Percentiles rank a stretch among this genome's conserved stretches.
phyloP scores from a whole-genome alignment of 2,888 invertebrate species.

The Ceramica pisi region DNA sequence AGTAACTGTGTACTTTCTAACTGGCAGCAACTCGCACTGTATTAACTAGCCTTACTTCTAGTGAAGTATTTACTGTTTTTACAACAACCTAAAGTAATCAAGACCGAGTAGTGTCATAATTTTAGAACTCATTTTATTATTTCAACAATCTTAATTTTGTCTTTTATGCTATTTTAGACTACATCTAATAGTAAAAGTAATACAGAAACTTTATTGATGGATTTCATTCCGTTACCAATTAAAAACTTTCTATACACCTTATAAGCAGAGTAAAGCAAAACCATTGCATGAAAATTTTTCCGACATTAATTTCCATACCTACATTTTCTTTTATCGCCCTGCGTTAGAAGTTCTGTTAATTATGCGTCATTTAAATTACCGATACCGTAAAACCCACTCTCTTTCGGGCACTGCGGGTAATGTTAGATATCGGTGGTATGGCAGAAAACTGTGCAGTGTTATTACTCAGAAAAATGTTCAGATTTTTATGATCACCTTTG shows the following conservation, averaged over 20 bases:
- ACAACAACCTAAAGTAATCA: no score
- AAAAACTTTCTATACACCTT: not conserved
- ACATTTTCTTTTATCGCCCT: constrained; percentile 34
- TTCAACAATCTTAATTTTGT: no score
- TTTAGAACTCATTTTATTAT: no score
- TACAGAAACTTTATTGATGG: not conserved
- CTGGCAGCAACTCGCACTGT: no score
- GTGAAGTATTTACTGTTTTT: no score
- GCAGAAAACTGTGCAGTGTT: constrained; percentile 41
- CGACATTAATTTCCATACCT: constrained; percentile 4
- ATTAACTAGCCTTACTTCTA: no score
- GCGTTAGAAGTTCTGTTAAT: constrained; percentile 47
- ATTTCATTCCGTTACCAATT: not conserved
- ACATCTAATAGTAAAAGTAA: no score
- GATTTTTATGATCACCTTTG: not conserved
- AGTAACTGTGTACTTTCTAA: no score
- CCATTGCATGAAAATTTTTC: not conserved
- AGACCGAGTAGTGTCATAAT: no score
- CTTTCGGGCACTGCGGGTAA: constrained; percentile 49
- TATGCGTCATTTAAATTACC: constrained; percentile 59
- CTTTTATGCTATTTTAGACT: not conserved
- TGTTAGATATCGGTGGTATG: constrained; percentile 35
- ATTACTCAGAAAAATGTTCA: constrained; percentile 1
- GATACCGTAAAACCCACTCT: constrained; percentile 54
- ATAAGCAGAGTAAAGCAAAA: not conserved